These are phyloP conservation scores for Tor tambroides DNA, from an alignment of 2,113 vertebrate species.

Conservation along the genomic window DNA sequence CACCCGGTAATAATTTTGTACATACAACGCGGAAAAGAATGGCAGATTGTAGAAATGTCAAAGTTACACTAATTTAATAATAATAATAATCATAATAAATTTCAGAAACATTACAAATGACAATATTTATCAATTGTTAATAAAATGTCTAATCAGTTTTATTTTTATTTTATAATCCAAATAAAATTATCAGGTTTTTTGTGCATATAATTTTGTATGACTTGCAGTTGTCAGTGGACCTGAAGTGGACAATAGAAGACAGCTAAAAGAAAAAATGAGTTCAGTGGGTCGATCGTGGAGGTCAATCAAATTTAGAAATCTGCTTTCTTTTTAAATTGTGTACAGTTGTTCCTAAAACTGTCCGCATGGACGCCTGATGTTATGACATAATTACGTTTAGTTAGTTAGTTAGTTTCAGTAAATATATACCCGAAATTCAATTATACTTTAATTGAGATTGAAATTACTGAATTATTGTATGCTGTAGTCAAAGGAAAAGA, in stretches of 20 bases:
- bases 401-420: not conserved
- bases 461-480: not conserved
- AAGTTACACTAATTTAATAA: not conserved
- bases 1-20: not conserved
- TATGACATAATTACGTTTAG: not conserved
- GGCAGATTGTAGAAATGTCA: not conserved
- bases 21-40: not conserved
- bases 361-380: not conserved
- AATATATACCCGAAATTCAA: not conserved
- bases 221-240: not conserved
- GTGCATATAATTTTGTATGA: not conserved
- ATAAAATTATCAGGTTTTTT: not conserved
- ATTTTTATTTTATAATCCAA: too few relatives aligned
- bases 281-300: constrained; percentile 26
- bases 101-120: not conserved
- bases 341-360: not conserved
- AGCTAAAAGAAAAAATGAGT: not conserved
- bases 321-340: not conserved
- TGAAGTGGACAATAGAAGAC: not conserved
- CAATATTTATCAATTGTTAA: not conserved
- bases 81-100: not conserved
- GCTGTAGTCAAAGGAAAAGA: not conserved
- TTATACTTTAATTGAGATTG: not conserved
- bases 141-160: not conserved
- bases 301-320: constrained; percentile 12